These are phyloP conservation scores for Thinocorus orbignyianus DNA, from an alignment of 2,113 vertebrate species.

Conservation along the genomic window DNA sequence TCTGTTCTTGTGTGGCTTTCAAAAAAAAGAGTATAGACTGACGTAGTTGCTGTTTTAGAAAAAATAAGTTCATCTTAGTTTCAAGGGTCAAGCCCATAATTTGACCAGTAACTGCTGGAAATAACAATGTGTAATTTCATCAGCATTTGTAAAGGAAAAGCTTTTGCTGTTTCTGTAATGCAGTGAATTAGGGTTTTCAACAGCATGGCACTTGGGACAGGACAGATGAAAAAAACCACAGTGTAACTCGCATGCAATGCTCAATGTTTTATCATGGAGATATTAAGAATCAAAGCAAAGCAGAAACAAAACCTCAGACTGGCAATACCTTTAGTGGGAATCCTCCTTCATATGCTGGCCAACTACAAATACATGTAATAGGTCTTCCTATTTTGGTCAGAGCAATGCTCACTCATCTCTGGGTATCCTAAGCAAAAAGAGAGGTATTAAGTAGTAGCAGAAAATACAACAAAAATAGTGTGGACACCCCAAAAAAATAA, in stretches of 20 bases:
- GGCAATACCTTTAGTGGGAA: background rate
- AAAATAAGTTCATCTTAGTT: background rate
- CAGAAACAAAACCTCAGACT: background rate
- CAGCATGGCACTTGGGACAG: background rate
- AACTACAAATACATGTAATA: conserved; percentile 5
- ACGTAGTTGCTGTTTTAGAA: background rate
- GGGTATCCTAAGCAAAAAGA: background rate
- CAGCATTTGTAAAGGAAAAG: background rate
- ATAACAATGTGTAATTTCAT: background rate
- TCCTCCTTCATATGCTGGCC: background rate
- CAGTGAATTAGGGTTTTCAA: background rate
- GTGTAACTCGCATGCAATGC: background rate
- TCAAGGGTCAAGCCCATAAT: background rate
- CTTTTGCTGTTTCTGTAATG: background rate
- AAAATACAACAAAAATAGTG: background rate
- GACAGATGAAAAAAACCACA: background rate
- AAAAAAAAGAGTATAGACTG: background rate
- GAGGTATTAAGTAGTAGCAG: background rate
- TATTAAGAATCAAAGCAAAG: background rate
- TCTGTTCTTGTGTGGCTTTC: background rate
- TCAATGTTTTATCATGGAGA: background rate
- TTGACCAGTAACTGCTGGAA: background rate
- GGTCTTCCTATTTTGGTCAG: background rate
- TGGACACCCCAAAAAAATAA: background rate
- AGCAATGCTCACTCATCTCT: conserved; percentile 18